Conservation (phyloP, 2,797 vertebrate species). For the Channa striata region DNA sequence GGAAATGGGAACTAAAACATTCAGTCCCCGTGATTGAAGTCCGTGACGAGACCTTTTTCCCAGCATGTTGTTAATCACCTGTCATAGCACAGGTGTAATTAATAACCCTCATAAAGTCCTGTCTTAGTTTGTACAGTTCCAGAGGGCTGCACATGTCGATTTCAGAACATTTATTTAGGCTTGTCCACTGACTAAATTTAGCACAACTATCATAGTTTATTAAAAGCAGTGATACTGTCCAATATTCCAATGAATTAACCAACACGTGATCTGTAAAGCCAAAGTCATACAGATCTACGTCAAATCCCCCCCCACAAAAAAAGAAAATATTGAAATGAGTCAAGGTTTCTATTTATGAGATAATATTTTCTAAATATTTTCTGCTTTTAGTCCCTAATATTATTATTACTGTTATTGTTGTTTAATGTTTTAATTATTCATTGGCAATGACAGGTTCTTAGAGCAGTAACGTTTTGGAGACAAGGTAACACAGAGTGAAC, state of each 20-base stretch:
- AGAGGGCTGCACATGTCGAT: neutral
- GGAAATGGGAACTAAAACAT: conserved; percentile 22
- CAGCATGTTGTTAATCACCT: neutral
- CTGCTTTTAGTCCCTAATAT: too few species aligned
- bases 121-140: conserved; percentile 11
- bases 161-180: neutral
- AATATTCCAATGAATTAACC: neutral
- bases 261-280: neutral
- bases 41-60: conserved; percentile 26
- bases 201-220: too few species aligned
- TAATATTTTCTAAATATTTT: neutral
- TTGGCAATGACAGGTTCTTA: too few species aligned
- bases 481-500: too few species aligned
- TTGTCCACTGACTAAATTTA: too few species aligned
- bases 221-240: too few species aligned
- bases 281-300: too few species aligned
- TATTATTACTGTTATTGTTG: too few species aligned
- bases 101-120: conserved; percentile 46
- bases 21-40: conserved; percentile 23
- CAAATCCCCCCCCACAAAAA: too few species aligned
- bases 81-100: conserved; percentile 29
- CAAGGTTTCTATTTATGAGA: neutral
- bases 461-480: too few species aligned
- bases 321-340: too few species aligned
- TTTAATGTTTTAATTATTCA: too few species aligned